These are phyloP conservation scores for Aphaenogaster ashmeadi DNA, from an alignment of 1,140 invertebrate genomes.

Conservation along the genomic window DNA sequence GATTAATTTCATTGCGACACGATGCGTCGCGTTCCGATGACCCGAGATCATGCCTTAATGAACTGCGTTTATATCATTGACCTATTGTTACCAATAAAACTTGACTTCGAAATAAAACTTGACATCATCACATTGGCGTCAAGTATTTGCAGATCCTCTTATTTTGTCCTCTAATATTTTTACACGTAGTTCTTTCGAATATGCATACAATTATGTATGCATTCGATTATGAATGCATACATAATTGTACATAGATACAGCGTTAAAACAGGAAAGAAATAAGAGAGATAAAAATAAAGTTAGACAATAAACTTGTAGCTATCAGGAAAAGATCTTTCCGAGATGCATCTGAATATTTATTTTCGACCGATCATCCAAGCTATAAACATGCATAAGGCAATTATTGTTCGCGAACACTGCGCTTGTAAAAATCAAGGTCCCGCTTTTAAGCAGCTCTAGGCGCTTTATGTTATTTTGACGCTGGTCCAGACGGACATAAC, in stretches of 20 bases:
- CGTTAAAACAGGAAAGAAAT: neutral
- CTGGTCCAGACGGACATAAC: conserved; percentile 38
- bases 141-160: neutral
- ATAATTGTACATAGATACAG: neutral
- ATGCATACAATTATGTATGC: neutral
- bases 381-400: conserved; percentile 25
- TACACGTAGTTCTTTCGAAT: neutral
- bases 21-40: neutral
- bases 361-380: neutral
- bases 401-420: neutral
- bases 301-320: conserved; percentile 40
- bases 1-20: neutral
- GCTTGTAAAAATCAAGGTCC: conserved; percentile 39
- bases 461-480: conserved; percentile 28
- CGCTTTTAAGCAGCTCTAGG: neutral
- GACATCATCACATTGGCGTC: neutral
- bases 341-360: conserved; percentile 37
- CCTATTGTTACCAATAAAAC: conserved; percentile 16
- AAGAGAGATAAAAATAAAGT: neutral
- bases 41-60: conserved; percentile 7
- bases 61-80: neutral
- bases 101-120: conserved; percentile 2
- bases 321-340: neutral
- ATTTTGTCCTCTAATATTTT: neutral
- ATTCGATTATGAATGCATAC: neutral